Evolutionary conservation across 1,140 invertebrate species (phyloP).

Genomic region (Pararge aegeria): DNA sequence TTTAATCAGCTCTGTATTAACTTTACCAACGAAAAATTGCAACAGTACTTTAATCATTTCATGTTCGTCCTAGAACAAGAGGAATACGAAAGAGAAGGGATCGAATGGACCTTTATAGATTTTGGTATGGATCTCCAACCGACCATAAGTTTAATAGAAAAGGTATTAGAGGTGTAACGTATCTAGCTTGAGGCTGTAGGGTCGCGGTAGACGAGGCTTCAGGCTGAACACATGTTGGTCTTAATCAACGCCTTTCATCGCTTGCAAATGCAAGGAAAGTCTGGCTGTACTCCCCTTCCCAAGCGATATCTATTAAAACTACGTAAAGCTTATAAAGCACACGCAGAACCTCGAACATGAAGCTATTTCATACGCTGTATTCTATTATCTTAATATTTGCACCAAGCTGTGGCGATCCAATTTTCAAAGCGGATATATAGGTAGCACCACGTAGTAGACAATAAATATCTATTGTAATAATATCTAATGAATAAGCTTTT

Average conservation of each 20-base stretch:
- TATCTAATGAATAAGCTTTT: conserved; percentile 6
- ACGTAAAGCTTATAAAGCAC: conserved; percentile 42
- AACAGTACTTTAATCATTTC: conserved; percentile 98
- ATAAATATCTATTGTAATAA: conserved; percentile 16
- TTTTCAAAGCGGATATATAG: conserved; percentile 20
- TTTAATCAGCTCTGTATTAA: conserved; percentile 99
- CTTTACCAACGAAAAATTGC: conserved; percentile 97
- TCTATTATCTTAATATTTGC: conserved; percentile 22
- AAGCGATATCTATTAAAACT: conserved; percentile 39
- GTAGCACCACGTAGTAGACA: conserved; percentile 21
- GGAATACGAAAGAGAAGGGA: conserved; percentile 95
- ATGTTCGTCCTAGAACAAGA: conserved; percentile 99
- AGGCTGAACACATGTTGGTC: conserved; percentile 38
- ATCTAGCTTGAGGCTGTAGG: conserved; percentile 57
- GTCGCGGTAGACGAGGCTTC: conserved; percentile 57
- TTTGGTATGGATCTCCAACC: conserved; percentile 96
- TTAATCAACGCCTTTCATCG: conserved; percentile 30
- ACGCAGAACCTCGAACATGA: conserved; percentile 35
- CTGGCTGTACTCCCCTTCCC: conserved; percentile 43
- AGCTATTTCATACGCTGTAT: conserved; percentile 40
- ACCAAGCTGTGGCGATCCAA: conserved; percentile 29
- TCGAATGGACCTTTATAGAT: conserved; percentile 95
- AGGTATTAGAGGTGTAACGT: conserved; percentile 83
- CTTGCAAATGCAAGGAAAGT: conserved; percentile 50
- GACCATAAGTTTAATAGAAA: conserved; percentile 96